A percentile compares a stretch with the other conserved stretches of the same genome.
These are phyloP conservation scores for Mormyrus hasselquistii DNA, from an alignment of 2,797 vertebrate genomes.

Conservation along the genomic window DNA sequence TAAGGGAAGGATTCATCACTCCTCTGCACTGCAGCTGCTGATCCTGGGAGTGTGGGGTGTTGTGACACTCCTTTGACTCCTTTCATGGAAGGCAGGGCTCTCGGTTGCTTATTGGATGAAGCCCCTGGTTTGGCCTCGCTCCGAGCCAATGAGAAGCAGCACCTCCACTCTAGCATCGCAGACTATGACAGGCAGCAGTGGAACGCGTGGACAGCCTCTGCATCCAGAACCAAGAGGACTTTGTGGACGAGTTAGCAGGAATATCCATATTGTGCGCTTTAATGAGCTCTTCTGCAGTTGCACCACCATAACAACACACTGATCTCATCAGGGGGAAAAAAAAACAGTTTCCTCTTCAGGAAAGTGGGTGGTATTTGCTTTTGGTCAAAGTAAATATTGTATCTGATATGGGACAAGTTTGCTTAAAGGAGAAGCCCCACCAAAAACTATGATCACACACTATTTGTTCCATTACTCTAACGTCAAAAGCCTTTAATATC, in stretches of 20 bases:
- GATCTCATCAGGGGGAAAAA: conserved; percentile 34
- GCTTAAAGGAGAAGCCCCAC: neutral
- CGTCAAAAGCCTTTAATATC: neutral
- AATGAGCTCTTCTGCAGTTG: conserved; percentile 11
- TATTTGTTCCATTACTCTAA: neutral
- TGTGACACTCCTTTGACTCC: conserved; percentile 16
- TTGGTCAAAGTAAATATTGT: conserved; percentile 38
- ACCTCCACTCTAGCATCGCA: conserved; percentile 3
- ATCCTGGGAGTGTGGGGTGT: conserved; percentile 19
- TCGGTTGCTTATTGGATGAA: conserved; percentile 1
- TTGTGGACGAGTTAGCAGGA: conserved; percentile 13
- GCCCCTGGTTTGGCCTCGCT: neutral
- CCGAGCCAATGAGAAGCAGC: conserved; percentile 14
- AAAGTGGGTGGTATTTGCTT: conserved; percentile 43
- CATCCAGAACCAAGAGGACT: conserved; percentile 26
- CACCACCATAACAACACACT: conserved; percentile 33
- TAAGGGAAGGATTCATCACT: neutral
- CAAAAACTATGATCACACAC: neutral
- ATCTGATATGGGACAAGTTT: conserved; percentile 26
- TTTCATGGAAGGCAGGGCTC: conserved; percentile 7
- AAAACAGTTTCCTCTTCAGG: conserved; percentile 36
- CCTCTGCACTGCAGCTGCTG: conserved; percentile 28
- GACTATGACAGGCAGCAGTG: conserved; percentile 10
- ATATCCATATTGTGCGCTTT: conserved; percentile 21
- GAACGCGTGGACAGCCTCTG: conserved; percentile 21